These are phyloP conservation scores for Polyommatus icarus DNA, from an alignment of 2,888 invertebrate species.

Conservation along the genomic window DNA sequence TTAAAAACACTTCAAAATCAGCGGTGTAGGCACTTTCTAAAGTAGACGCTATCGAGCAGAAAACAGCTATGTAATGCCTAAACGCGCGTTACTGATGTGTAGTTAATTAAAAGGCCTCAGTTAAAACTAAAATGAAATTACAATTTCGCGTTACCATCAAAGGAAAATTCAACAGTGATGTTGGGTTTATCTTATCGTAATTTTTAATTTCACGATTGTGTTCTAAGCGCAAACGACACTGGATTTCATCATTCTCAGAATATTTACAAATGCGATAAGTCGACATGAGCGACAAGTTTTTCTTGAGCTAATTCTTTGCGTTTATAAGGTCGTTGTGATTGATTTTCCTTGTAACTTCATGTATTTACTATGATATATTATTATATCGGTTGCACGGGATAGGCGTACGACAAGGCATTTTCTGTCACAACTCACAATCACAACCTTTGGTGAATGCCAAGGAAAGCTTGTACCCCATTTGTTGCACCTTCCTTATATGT, in stretches of 20 bases:
- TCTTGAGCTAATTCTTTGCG: not conserved
- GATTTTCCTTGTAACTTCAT: not conserved
- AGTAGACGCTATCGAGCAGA: too few species aligned
- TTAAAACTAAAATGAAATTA: not conserved
- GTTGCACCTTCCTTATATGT: too few species aligned
- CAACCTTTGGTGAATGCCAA: not conserved
- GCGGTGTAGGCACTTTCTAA: too few species aligned
- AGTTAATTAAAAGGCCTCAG: not conserved
- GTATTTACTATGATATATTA: not conserved
- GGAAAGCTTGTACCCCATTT: not conserved
- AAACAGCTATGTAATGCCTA: not conserved
- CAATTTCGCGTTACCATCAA: not conserved
- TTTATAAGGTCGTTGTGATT: not conserved
- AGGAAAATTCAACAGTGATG: not conserved
- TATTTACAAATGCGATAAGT: slow-evolving; percentile 18
- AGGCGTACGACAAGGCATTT: not conserved
- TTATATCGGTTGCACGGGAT: not conserved
- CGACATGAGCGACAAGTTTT: not conserved
- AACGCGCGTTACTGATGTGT: not conserved
- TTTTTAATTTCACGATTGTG: not conserved
- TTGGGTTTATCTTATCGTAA: not conserved
- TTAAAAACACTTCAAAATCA: too few species aligned
- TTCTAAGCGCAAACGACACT: not conserved
- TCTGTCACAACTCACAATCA: not conserved
- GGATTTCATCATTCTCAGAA: slow-evolving; percentile 13